These are phyloP conservation scores for Arrhopalites spinosus DNA, from an alignment of 2,888 invertebrate genomes.

Conservation along the genomic window DNA sequence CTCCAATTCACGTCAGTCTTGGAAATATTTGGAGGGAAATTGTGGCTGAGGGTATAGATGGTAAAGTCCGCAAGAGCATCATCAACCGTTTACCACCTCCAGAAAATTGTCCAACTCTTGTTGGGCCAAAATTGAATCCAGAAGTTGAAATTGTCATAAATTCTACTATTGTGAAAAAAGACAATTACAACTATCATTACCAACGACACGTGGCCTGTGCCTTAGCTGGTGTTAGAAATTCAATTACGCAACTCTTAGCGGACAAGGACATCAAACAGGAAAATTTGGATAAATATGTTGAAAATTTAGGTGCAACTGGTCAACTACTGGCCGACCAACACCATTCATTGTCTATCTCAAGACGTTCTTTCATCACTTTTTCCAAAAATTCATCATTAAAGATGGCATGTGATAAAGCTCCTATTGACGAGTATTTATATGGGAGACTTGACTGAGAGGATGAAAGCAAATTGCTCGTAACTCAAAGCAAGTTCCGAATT, in stretches of 20 bases:
- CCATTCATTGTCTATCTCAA: not conserved
- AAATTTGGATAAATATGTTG: not conserved
- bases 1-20: not conserved
- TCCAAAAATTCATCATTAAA: not conserved
- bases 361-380: not conserved
- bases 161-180: not conserved
- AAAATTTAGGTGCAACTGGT: not conserved
- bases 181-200: not conserved
- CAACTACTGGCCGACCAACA: not conserved
- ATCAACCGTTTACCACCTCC: not conserved
- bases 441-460: not conserved
- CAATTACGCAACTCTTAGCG: not conserved
- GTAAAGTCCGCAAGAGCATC: not conserved
- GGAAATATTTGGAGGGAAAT: not conserved
- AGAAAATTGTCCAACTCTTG: not conserved
- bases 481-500: too few relatives aligned
- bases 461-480: not conserved
- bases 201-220: not conserved
- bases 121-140: not conserved
- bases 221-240: not conserved
- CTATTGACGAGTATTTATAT: not conserved
- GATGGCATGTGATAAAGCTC: not conserved
- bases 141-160: not conserved
- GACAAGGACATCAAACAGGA: not conserved
- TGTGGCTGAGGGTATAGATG: not conserved